These are phyloP conservation scores for Conger conger DNA, from an alignment of 2,113 vertebrate species.

Conservation along the genomic window DNA sequence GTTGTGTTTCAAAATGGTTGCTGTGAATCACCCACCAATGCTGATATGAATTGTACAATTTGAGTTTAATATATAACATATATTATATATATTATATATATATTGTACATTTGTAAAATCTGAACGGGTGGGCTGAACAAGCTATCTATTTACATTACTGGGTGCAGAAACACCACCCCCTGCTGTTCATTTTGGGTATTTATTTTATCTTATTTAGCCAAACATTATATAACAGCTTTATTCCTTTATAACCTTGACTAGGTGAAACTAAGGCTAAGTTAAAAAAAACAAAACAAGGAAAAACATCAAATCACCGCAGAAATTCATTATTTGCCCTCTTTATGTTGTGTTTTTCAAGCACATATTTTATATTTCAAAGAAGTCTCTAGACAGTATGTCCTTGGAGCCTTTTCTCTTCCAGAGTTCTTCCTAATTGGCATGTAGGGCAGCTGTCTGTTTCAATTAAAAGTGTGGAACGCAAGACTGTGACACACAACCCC, in stretches of 20 bases:
- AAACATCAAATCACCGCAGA: conserved; percentile 46
- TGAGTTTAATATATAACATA: too few species aligned
- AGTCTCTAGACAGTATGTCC: conserved; percentile 60
- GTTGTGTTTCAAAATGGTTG: background rate
- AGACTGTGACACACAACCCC: conserved; percentile 39
- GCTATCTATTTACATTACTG: background rate
- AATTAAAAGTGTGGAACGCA: conserved; percentile 56
- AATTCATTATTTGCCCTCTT: conserved; percentile 62
- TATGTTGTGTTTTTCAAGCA: conserved; percentile 58
- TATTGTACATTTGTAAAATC: too few species aligned
- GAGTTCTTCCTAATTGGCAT: conserved; percentile 68
- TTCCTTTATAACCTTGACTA: conserved; percentile 59
- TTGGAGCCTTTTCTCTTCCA: conserved; percentile 64
- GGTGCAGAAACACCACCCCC: conserved; percentile 47
- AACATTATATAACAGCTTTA: background rate
- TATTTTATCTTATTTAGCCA: background rate
- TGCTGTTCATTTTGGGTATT: conserved; percentile 34
- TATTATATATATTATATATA: too few species aligned
- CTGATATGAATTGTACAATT: too few species aligned
- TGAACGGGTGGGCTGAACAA: background rate
- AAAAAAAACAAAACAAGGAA: conserved; percentile 53
- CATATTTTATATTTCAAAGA: conserved; percentile 71
- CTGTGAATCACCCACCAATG: background rate
- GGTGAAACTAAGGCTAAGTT: conserved; percentile 51
- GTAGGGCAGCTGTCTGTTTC: conserved; percentile 60